Evolutionary conservation across 2,797 vertebrate genomes (phyloP).

Genomic region (Semotilus atromaculatus): DNA sequence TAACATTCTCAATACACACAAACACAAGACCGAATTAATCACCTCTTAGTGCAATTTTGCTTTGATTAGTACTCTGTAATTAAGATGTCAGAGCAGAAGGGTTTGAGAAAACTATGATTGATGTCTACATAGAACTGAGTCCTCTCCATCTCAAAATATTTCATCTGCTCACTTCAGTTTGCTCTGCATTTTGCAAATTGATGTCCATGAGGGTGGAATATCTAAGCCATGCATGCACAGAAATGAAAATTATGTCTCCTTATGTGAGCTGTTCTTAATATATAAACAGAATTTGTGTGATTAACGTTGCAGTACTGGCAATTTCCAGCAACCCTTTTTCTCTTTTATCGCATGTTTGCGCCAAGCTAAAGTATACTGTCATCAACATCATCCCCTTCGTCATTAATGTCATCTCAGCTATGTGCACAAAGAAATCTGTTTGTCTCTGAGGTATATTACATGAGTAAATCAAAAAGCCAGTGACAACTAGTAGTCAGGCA

Average conservation of each 20-base stretch:
- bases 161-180: conserved; percentile 26
- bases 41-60: conserved; percentile 17
- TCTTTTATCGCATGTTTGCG: conserved; percentile 3
- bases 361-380: conserved; percentile 18
- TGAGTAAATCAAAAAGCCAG: conserved; percentile 34
- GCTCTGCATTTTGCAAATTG: conserved; percentile 24
- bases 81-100: conserved; percentile 44
- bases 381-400: conserved; percentile 41
- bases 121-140: conserved; percentile 32
- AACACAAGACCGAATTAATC: conserved; percentile 20
- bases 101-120: conserved; percentile 42
- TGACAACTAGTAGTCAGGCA: conserved; percentile 25
- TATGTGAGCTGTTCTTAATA: neutral
- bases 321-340: neutral
- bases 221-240: neutral
- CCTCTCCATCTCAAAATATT: conserved; percentile 43
- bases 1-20: conserved; percentile 11
- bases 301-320: conserved; percentile 9
- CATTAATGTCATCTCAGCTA: conserved; percentile 42
- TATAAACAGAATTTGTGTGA: neutral
- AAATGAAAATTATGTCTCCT: neutral
- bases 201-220: conserved; percentile 21
- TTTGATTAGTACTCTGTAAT: conserved; percentile 54
- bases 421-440: neutral
- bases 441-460: conserved; percentile 47